These are phyloP conservation scores for Lamproptera curius DNA, from an alignment of 2,888 invertebrate species.

Conservation along the genomic window DNA sequence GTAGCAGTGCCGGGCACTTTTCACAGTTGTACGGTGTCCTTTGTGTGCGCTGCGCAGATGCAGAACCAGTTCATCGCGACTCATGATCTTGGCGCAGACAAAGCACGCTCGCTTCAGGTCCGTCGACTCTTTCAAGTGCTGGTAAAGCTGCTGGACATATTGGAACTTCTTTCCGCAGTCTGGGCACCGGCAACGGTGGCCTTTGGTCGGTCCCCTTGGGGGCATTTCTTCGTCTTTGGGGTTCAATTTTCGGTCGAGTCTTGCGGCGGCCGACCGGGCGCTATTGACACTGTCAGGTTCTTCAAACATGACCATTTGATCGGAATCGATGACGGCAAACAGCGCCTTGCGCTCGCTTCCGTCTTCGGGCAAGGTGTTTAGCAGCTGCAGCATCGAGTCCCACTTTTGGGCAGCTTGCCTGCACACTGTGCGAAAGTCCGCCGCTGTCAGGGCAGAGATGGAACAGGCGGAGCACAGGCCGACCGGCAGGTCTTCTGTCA, in stretches of 20 bases:
- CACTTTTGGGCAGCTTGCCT: conserved; percentile 43
- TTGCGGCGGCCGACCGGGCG: conserved; percentile 18
- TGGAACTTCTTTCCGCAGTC: conserved; percentile 51
- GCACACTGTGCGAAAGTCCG: conserved; percentile 50
- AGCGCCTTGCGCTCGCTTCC: conserved; percentile 27
- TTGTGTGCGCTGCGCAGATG: conserved; percentile 45
- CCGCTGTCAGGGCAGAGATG: conserved; percentile 45
- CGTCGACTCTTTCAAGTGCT: conserved; percentile 55
- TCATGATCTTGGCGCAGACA: conserved; percentile 54
- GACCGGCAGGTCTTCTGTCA: conserved; percentile 52
- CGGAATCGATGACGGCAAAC: conserved; percentile 38
- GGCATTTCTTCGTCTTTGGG: not conserved
- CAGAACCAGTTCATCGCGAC: conserved; percentile 40
- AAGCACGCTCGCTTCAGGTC: conserved; percentile 54
- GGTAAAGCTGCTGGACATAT: conserved; percentile 43
- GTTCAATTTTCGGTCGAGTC: conserved; percentile 11
- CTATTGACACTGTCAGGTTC: conserved; percentile 21
- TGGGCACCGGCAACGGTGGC: conserved; percentile 42
- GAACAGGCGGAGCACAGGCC: conserved; percentile 55
- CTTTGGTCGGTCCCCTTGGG: conserved; percentile 22
- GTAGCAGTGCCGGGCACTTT: conserved; percentile 51
- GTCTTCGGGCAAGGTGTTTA: conserved; percentile 37
- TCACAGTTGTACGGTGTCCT: conserved; percentile 45
- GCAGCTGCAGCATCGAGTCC: conserved; percentile 41
- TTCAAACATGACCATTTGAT: conserved; percentile 38